Evolutionary conservation across 2,797 vertebrate species (phyloP), one percentile per base, ranked within the genome.

Genomic region (Acanthornis magna): DNA sequence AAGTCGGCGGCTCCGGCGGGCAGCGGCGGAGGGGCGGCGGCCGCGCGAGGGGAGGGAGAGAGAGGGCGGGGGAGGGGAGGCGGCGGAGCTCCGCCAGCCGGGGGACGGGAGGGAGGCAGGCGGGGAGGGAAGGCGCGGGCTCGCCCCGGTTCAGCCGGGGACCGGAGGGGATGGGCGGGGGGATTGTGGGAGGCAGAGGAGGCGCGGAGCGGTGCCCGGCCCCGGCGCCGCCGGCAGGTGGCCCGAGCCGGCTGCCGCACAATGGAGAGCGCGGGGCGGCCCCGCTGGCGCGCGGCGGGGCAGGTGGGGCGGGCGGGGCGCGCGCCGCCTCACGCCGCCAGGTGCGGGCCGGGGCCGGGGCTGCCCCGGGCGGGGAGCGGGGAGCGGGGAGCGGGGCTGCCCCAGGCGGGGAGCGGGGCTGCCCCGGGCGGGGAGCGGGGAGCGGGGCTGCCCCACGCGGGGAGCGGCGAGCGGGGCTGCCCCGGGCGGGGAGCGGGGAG

Each of bases 191-290:
- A 45, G 73, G 51, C 63, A 58, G 77, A 57, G 85, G 71, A 55
- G 81, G 73, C 8, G 87, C 60, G 73, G 72, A 80, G 84, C 38
- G 48, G 58, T 42, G 45, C 77, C 57, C 83, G 34, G 74, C 70
- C 77, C 80, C 72, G 79, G 88, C 29, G 91, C 96, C 87, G 70
- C 96, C 95, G 94, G 97, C 97, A 97, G 97, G 97, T 97, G 97
- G 87, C 89, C 84, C 72, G 83, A 50, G 91, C 77, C 66, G 51
- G 73, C 47, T 84, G 84, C 82, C 34, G 76, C 93, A 96, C 97
- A 96, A 96, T 73, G 83, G 83, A 66, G 48, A 25, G 26, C 47
- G 66, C 32, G 68, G n/a, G 89, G 87, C 43, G 40, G 87, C 42
- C 72, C 79, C 89, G 16, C 62, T 48, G 32, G 5, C 29, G 54